Evolutionary conservation across 2,113 vertebrate species (phyloP), one percentile per base, ranked within the genome.

Genomic region (Vanacampus margaritifer): DNA sequence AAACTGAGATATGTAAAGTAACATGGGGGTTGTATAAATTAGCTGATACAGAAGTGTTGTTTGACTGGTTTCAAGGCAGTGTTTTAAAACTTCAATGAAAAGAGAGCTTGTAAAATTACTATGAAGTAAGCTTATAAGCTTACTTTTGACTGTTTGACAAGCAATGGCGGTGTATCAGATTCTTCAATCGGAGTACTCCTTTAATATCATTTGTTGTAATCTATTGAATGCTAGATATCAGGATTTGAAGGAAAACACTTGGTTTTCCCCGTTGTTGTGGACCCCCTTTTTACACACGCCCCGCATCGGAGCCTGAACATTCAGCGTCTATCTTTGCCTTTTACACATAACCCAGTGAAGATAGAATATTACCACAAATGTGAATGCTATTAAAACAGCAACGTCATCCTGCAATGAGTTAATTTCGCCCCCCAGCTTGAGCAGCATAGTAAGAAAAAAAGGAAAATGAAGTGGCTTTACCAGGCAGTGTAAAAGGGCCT

Each of bases 161-260:
- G 45, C 10, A 10, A 12, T 69, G 45, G 24, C 69, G 41, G 68
- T 53, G 41, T 63, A 64, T 43, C 36, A 59, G 41, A 10, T 71
- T 79, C 12, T 59, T 70, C 23, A 59, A 54, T 13, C 1, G 21
- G 28, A 59, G 56, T 35, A 11, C n/a, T 35, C 28, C 54, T 65
- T 61, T 79, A 41, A 67, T 72, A 14, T 56, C 23, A 60, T 69
- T 41, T 64, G 46, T 73, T 41, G 28, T 51, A 65, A 35, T 3
- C 0, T 58, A 51, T 71, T 69, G 9, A 65, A 64, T 69, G 63
- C 21, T 67, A 41, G 46, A 41, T 54, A 37, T 9, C 41, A 8
- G 28, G 21, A 64, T 73, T 21, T 63, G 57, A 68, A 61, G 68
- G 43, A 48, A 24, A 5, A 32, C 28, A 39, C 10, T 10, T 23